Evolutionary conservation across 2,888 invertebrate species (phyloP), one percentile per base, ranked within the genome.

Genomic region (Clepsis dumicolana): DNA sequence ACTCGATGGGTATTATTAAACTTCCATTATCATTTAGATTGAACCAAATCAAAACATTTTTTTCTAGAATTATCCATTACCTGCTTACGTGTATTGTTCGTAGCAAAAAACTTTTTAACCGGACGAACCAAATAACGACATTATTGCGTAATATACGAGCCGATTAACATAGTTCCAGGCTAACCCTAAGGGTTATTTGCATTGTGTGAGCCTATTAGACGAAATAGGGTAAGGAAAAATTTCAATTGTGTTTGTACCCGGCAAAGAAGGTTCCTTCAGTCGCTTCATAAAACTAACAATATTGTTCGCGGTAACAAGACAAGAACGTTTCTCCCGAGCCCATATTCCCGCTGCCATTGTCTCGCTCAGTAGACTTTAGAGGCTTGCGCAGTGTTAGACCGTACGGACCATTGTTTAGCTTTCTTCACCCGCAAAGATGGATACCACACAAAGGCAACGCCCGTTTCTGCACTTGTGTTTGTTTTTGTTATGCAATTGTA

Each of bases 271-370:
- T 88, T 87, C 81, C 82, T 82, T 83, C 80, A 84, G 83, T 83
- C 86, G 81, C 86, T 85, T 89, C 89, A 90, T 89, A 92, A 92
- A 91, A 90, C 90, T 92, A 92, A 93, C 91, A 91, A 93, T 90
- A 90, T 90, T 89, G 90, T 86, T 85, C 78, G 87, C 81, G 86
- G 90, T 92, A 92, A 93, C 91, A 90, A 92, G 91, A 89, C 85
- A 82, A 85, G 87, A 88, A 82, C 84, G 86, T 86, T 91, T 88
- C 89, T 88, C 86, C 79, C 78, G 86, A 87, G 89, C 88, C 89
- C 89, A 89, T 86, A 89, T 90, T 89, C 89, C 83, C 85, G 81
- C 78, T 76, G 77, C 87, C 82, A 90, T 93, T 93, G 92, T 91
- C 89, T 91, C 86, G 88, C 83, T 86, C 84, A 81, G 86, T 82